Conservation (phyloP, 2,888 invertebrate species). For the Hecatera dysodea region DNA sequence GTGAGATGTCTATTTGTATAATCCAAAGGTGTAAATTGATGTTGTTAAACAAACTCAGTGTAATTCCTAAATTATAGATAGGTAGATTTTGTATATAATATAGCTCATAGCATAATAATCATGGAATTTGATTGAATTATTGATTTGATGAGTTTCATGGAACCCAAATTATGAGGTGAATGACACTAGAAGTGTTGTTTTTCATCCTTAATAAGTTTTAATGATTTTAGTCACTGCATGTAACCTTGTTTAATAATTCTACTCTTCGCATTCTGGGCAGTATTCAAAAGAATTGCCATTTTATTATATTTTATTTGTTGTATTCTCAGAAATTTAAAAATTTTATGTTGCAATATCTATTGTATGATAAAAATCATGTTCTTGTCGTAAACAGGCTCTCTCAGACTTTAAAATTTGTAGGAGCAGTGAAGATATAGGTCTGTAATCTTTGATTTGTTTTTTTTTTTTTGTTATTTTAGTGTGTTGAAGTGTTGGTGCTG, state of each 20-base stretch:
- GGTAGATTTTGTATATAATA: constrained; percentile 39
- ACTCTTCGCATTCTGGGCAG: constrained; percentile 26
- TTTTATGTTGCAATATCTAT: constrained; percentile 6
- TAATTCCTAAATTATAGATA: constrained; percentile 19
- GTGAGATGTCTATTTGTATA: constrained; percentile 27
- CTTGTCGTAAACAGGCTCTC: constrained; percentile 5
- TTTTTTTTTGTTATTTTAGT: constrained; percentile 28
- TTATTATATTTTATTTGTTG: constrained; percentile 25
- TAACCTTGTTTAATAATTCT: constrained; percentile 3
- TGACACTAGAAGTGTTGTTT: constrained; percentile 2
- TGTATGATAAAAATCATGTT: constrained; percentile 30
- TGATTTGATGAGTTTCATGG: constrained; percentile 1
- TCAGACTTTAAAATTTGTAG: neutral
- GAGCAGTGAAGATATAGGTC: neutral
- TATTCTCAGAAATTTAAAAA: constrained; percentile 32
- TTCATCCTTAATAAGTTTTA: too few species aligned
- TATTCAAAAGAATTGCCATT: constrained; percentile 11
- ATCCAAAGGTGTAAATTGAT: constrained; percentile 27
- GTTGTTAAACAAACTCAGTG: constrained; percentile 11
- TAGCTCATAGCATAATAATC: constrained; percentile 18
- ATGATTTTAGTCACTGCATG: constrained; percentile 26
- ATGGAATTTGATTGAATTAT: constrained; percentile 23
- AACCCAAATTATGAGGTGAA: neutral
- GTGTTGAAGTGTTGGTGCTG: constrained; percentile 47
- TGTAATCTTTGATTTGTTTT: constrained; percentile 36